These are phyloP conservation scores for Cataglyphis rosenhaueri DNA, from an alignment of 2,888 invertebrate species.

Conservation along the genomic window DNA sequence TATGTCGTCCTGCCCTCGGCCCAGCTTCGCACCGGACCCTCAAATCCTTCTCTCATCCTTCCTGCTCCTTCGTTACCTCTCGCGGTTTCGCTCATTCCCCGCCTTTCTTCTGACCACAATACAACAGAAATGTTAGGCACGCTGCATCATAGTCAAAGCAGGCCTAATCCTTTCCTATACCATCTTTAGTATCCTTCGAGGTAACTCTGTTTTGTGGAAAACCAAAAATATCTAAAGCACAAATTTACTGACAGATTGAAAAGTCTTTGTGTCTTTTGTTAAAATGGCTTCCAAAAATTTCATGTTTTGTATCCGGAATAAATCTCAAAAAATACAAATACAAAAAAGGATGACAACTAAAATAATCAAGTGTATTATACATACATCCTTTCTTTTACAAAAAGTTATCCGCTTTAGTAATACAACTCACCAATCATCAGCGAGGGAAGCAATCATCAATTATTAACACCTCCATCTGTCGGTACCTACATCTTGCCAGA, in stretches of 20 bases:
- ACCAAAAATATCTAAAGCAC: neutral
- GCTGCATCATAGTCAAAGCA: conserved; percentile 52
- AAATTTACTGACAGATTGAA: neutral
- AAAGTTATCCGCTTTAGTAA: conserved; percentile 62
- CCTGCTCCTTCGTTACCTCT: conserved; percentile 63
- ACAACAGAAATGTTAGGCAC: conserved; percentile 66
- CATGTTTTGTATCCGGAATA: neutral
- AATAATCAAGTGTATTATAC: conserved; percentile 61
- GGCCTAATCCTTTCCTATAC: conserved; percentile 51
- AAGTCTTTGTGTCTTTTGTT: neutral
- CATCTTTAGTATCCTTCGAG: neutral
- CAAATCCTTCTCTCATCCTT: conserved; percentile 60
- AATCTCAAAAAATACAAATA: neutral
- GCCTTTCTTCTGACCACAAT: conserved; percentile 74
- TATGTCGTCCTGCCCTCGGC: conserved; percentile 80
- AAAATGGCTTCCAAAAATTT: neutral
- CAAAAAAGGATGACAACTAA: conserved; percentile 47
- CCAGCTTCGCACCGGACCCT: conserved; percentile 76
- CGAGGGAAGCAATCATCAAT: conserved; percentile 82
- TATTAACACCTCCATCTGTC: conserved; percentile 85
- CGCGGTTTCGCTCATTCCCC: conserved; percentile 67
- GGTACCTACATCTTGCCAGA: conserved; percentile 73
- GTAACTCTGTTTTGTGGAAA: neutral
- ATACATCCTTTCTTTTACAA: conserved; percentile 62
- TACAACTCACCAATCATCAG: conserved; percentile 72